Base-by-base conservation (phyloP, 2,797 vertebrate genomes). In the Paguma larvata region DNA sequence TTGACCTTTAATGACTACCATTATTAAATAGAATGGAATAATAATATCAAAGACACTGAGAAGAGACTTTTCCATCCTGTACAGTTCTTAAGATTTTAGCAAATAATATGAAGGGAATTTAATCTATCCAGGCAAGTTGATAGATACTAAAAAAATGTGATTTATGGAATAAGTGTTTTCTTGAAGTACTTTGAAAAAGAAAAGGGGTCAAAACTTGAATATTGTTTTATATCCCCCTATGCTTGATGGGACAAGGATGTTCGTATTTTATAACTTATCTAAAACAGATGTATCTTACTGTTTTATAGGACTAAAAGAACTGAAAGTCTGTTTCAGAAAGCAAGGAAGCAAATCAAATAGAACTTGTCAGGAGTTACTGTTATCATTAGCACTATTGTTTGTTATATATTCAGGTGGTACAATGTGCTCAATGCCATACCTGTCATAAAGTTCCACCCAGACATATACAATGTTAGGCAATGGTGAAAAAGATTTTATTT, bases 101-200 rank as follows among this genome's bases (percentile, higher is more conserved):
- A 72, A 94, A 51, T 15, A 32, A 41, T 51, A 73, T 80, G 1
- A 34, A 89, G 23, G 89, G 72, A 88, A 4, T 34, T 63, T 6
- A 63, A 9, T 96, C 15, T 59, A 6, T n/a, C 30, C 21, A 85
- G 72, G 23, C 68, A 5, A 82, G 10, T n/a, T 80, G 80, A 44
- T 27, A 65, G n/a, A 92, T 72, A 6, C 32, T 32, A 23, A n/a
- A 51, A 41, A 95, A 32, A 85, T 73, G 34, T 78, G 56, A 59
- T 90, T 86, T 91, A 84, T 68, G 9, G 23, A 92, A 67, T 5
- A 87, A 18, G 73, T 89, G 8, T 10, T 85, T 95, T 84, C 80
- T 67, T 85, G 27, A 95, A 89, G 62, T 53, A 85, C 68, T 56
- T 94, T 89, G 80, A 56, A 89, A 94, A 88, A 14, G 72, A 89